A percentile compares a stretch with the other conserved stretches of the same genome.
These are phyloP conservation scores for Tamias sibiricus DNA, from an alignment of 2,113 vertebrate species.

Conservation along the genomic window DNA sequence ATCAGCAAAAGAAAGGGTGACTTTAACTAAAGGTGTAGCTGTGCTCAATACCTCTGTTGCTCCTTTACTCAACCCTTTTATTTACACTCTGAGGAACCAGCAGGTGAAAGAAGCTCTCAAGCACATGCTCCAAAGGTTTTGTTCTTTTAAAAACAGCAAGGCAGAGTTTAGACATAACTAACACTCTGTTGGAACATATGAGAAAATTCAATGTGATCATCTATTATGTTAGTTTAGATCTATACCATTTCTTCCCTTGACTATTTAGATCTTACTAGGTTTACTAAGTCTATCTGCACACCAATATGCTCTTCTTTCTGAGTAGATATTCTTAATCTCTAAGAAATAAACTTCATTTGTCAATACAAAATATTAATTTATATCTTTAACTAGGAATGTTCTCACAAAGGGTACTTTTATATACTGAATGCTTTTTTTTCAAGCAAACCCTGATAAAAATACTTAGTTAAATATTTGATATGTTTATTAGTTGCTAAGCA, in stretches of 20 bases:
- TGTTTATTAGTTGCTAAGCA: neutral
- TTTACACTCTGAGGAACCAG: constrained; percentile 82
- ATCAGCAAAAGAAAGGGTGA: constrained; percentile 49
- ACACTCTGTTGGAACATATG: neutral
- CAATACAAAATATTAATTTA: neutral
- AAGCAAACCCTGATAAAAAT: neutral
- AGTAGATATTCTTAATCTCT: neutral
- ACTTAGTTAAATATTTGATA: neutral
- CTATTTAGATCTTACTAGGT: neutral
- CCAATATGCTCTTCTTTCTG: neutral
- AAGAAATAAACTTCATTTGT: neutral
- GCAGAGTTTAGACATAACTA: neutral
- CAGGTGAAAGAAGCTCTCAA: constrained; percentile 78
- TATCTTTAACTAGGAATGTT: neutral
- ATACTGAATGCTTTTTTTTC: neutral
- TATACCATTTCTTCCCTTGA: neutral
- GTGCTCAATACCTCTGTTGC: constrained; percentile 71
- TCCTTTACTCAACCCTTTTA: constrained; percentile 80
- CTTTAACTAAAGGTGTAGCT: constrained; percentile 70
- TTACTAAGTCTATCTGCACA: neutral
- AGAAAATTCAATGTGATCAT: neutral
- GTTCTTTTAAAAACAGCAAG: neutral
- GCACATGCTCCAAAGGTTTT: constrained; percentile 30
- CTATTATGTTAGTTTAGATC: neutral
- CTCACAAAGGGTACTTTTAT: neutral